Percentiles rank a stretch among this genome's conserved stretches.
Conservation (phyloP, 2,888 invertebrate species). For the Pterostichus madidus region DNA sequence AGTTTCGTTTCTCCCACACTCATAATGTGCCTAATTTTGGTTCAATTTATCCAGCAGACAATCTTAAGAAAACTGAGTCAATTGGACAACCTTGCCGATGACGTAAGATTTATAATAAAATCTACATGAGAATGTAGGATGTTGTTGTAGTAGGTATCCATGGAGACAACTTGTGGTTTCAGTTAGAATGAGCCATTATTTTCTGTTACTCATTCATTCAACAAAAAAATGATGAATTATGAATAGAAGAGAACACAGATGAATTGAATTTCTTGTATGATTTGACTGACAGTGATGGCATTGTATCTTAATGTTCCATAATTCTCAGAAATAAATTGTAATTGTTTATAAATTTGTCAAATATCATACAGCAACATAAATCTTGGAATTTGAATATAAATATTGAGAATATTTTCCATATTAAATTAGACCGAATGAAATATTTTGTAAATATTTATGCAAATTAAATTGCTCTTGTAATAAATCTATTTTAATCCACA, state of each 20-base stretch:
- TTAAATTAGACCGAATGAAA: background rate
- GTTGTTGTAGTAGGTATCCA: constrained; percentile 32
- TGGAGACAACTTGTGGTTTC: constrained; percentile 44
- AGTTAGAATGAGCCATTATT: constrained; percentile 24
- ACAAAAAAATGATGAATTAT: constrained; percentile 11
- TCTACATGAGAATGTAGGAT: constrained; percentile 52
- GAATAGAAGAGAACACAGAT: background rate
- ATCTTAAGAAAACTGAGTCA: constrained; percentile 56
- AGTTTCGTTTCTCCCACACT: constrained; percentile 2
- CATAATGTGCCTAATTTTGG: constrained; percentile 12
- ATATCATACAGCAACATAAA: too few relatives aligned
- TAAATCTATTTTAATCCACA: constrained; percentile 2
- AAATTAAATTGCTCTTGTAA: background rate
- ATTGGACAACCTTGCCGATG: constrained; percentile 57
- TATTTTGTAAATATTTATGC: background rate
- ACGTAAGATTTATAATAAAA: constrained; percentile 62
- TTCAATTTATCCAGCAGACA: constrained; percentile 1
- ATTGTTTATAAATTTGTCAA: background rate
- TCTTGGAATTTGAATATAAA: background rate
- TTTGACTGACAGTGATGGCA: background rate
- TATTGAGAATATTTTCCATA: too few relatives aligned
- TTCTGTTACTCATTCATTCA: constrained; percentile 32
- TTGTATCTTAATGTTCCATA: constrained; percentile 1
- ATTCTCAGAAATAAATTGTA: constrained; percentile 7
- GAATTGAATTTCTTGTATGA: constrained; percentile 18